These are phyloP conservation scores for Dicyrtoma fusca DNA, from an alignment of 2,888 invertebrate species.

Conservation along the genomic window DNA sequence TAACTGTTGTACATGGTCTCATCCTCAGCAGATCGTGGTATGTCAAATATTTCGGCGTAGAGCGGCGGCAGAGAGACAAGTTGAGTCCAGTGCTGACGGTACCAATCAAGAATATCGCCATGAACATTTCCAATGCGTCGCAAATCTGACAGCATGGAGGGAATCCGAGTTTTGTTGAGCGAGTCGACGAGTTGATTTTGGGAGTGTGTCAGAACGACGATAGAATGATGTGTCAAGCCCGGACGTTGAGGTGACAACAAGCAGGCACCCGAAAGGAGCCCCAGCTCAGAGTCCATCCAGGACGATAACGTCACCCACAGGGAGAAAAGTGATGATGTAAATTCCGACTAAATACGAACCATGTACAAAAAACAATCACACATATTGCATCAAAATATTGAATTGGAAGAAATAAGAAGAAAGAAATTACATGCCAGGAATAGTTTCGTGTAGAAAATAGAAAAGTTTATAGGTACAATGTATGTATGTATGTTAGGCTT, in stretches of 20 bases:
- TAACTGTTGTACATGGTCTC: slow-evolving; percentile 57
- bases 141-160: slow-evolving; percentile 72
- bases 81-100: slow-evolving; percentile 83
- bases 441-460: slow-evolving; percentile 4
- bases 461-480: slow-evolving; percentile 7
- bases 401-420: neutral
- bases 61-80: slow-evolving; percentile 81
- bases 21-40: slow-evolving; percentile 81
- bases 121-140: slow-evolving; percentile 80
- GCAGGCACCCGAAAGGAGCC: slow-evolving; percentile 83
- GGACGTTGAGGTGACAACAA: slow-evolving; percentile 79
- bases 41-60: slow-evolving; percentile 96
- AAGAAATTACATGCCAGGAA: no score
- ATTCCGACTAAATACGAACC: slow-evolving; percentile 70
- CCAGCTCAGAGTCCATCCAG: slow-evolving; percentile 87
- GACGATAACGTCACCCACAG: slow-evolving; percentile 73
- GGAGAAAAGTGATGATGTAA: slow-evolving; percentile 78
- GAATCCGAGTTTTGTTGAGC: slow-evolving; percentile 64
- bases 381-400: neutral
- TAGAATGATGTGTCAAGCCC: slow-evolving; percentile 78
- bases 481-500: no score
- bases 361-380: neutral
- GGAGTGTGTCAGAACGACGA: slow-evolving; percentile 69
- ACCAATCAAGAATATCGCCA: slow-evolving; percentile 84
- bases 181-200: slow-evolving; percentile 84